Percentiles rank a stretch among this genome's conserved stretches.
These are phyloP conservation scores for Poeciliopsis prolifica DNA, from an alignment of 2,113 vertebrate species.

Conservation along the genomic window DNA sequence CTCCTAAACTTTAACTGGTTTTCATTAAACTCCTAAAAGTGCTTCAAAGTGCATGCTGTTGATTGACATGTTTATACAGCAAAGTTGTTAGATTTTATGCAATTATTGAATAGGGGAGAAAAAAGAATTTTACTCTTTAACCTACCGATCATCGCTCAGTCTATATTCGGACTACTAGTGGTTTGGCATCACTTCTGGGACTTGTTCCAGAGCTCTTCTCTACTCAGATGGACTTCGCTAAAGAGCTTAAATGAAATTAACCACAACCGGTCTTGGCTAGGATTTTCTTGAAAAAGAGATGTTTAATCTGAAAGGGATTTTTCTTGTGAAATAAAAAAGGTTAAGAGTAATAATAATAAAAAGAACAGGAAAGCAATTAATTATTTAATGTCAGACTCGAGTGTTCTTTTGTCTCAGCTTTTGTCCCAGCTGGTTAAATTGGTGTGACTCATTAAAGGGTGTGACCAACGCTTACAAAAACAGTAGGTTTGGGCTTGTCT, in stretches of 20 bases:
- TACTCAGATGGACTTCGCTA: not conserved
- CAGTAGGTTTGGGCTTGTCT: constrained; percentile 86
- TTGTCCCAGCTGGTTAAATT: constrained; percentile 39
- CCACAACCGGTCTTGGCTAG: too few species aligned
- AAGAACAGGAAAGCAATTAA: constrained; percentile 11
- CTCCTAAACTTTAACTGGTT: not conserved
- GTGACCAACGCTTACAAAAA: constrained; percentile 89
- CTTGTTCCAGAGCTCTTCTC: not conserved
- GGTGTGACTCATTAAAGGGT: constrained; percentile 59
- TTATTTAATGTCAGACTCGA: constrained; percentile 11
- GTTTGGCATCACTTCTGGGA: not conserved
- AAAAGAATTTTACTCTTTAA: not conserved
- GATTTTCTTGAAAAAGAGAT: too few species aligned
- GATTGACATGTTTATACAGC: too few species aligned
- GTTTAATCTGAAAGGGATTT: too few species aligned
- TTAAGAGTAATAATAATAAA: too few species aligned
- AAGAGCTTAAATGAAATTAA: constrained; percentile 14
- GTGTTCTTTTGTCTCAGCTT: constrained; percentile 40
- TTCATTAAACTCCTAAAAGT: not conserved
- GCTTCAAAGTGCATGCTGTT: not conserved
- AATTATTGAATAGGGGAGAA: not conserved
- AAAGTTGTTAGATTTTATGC: not conserved
- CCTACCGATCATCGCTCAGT: not conserved
- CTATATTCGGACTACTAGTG: not conserved
- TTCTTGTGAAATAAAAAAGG: too few species aligned